These are phyloP conservation scores for Gryllus bimaculatus DNA, from an alignment of 1,140 invertebrate species.

Conservation along the genomic window DNA sequence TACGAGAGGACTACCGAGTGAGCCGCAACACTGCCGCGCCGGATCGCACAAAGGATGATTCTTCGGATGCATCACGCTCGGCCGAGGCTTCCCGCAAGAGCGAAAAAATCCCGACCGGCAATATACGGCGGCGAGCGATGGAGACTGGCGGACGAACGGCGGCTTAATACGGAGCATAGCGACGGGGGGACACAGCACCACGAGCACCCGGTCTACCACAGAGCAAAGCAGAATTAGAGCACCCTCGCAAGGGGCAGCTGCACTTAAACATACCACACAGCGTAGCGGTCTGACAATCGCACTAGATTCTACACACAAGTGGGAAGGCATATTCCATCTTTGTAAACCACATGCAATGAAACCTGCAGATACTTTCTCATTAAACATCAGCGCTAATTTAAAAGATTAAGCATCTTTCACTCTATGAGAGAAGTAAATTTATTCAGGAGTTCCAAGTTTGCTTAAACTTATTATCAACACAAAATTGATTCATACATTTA, in stretches of 20 bases:
- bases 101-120: conserved; percentile 17
- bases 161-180: conserved; percentile 21
- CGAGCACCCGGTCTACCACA: conserved; percentile 21
- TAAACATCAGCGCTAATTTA: no score
- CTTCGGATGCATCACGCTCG: neutral
- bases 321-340: neutral
- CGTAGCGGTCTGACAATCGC: neutral
- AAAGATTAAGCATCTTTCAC: no score
- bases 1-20: neutral
- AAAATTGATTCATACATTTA: no score
- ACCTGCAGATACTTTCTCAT: no score
- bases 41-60: neutral
- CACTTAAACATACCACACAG: neutral
- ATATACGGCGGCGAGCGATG: conserved; percentile 10
- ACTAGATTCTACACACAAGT: neutral
- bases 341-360: no score
- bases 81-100: conserved; percentile 19
- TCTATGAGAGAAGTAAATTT: no score
- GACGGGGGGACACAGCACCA: conserved; percentile 18
- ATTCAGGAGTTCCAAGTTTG: no score
- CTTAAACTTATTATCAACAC: no score
- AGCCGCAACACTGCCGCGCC: neutral
- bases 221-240: conserved; percentile 19
- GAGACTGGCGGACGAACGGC: conserved; percentile 15
- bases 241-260: neutral